Percentiles rank a stretch among this genome's conserved stretches.
These are phyloP conservation scores for Xestia c-nigrum DNA, from an alignment of 2,888 invertebrate genomes.

Conservation along the genomic window DNA sequence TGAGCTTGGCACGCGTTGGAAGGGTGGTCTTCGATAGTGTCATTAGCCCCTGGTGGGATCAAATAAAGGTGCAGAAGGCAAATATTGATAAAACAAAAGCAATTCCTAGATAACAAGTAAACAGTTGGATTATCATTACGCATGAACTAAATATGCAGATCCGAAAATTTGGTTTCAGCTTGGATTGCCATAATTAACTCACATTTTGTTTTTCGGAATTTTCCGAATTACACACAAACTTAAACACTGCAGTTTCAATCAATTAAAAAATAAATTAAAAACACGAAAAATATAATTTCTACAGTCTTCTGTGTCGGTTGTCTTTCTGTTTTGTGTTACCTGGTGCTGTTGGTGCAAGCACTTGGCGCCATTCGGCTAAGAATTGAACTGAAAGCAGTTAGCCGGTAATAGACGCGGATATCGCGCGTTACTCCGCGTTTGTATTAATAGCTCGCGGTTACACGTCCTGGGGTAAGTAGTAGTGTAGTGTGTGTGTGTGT, in stretches of 20 bases:
- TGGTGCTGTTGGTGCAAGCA: neutral
- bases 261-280: neutral
- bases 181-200: neutral
- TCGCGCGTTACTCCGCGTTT: slow-evolving; percentile 44
- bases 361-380: slow-evolving; percentile 16
- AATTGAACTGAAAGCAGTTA: slow-evolving; percentile 39
- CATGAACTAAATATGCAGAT: neutral
- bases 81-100: neutral
- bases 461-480: slow-evolving; percentile 11
- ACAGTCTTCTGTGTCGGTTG: neutral
- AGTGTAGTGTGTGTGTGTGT: too few species aligned
- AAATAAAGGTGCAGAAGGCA: neutral
- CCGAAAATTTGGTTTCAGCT: neutral
- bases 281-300: neutral
- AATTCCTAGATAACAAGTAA: neutral
- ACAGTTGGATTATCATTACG: neutral
- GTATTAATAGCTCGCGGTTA: slow-evolving; percentile 46
- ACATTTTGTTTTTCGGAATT: neutral
- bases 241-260: neutral
- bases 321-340: neutral
- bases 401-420: slow-evolving; percentile 54
- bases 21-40: slow-evolving; percentile 65
- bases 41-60: slow-evolving; percentile 63
- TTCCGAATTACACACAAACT: too few species aligned
- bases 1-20: slow-evolving; percentile 31